phyloP scores from a whole-genome alignment of 2,888 invertebrate species.

The Athalia circularis region DNA sequence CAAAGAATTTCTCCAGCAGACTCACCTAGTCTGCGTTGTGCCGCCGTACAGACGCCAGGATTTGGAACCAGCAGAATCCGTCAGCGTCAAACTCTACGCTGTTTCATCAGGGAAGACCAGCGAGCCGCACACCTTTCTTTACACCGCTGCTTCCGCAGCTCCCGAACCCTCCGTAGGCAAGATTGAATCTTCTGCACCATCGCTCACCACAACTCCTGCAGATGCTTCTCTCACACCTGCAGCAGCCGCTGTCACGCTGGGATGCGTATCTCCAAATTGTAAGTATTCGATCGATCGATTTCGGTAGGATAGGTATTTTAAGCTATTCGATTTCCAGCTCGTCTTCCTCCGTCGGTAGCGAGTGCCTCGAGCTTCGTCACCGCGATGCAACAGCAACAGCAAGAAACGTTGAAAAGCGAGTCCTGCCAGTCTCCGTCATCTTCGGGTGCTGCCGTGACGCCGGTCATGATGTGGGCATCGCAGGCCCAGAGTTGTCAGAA shows the following conservation, averaged over 20 bases:
- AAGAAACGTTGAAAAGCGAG: constrained; percentile 67
- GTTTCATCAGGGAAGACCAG: constrained; percentile 91
- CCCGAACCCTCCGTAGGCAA: constrained; percentile 67
- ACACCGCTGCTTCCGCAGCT: constrained; percentile 76
- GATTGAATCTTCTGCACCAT: constrained; percentile 61
- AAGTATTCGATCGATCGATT: constrained; percentile 3
- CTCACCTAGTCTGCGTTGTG: constrained; percentile 90
- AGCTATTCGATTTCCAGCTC: constrained; percentile 48
- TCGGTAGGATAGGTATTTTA: neutral
- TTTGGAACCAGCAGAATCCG: constrained; percentile 79
- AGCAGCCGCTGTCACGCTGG: constrained; percentile 58
- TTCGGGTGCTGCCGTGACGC: constrained; percentile 61
- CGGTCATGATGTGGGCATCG: constrained; percentile 69
- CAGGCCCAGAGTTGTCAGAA: constrained; percentile 58
- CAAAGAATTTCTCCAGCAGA: constrained; percentile 92
- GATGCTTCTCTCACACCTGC: constrained; percentile 54
- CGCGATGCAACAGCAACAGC: constrained; percentile 50
- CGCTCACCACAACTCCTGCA: constrained; percentile 68
- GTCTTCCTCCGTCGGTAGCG: constrained; percentile 44
- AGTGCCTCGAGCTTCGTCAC: constrained; percentile 51
- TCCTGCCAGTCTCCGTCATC: constrained; percentile 66
- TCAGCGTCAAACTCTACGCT: constrained; percentile 86
- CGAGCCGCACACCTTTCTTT: constrained; percentile 89
- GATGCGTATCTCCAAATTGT: constrained; percentile 54
- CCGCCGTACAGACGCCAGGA: constrained; percentile 85